A percentile compares a stretch with the other conserved stretches of the same genome.
phyloP scores from a whole-genome alignment of 2,113 vertebrate genomes.

The Chroicocephalus ridibundus region DNA sequence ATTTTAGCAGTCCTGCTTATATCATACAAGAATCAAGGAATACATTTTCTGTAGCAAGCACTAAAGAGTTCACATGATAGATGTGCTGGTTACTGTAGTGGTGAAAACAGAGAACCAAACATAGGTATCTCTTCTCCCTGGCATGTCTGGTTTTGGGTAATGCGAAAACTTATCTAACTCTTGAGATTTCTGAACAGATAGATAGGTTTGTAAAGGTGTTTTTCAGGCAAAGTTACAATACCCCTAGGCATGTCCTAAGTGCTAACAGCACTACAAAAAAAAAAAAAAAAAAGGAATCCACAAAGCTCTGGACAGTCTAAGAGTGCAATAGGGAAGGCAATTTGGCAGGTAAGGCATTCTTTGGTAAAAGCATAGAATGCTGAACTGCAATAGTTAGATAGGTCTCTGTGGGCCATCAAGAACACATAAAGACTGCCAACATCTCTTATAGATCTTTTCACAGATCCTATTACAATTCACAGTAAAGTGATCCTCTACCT shows the following conservation, averaged over 20 bases:
- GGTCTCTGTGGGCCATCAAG: conserved; percentile 27
- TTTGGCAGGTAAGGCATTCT: conserved; percentile 11
- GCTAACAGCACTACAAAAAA: not conserved
- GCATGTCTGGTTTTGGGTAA: not conserved
- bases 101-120: not conserved
- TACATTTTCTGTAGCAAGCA: not conserved
- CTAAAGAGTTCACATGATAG: not conserved
- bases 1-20: not conserved
- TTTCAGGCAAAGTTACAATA: not conserved
- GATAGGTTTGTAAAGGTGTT: not conserved
- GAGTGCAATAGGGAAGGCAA: not conserved
- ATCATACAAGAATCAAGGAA: not conserved
- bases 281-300: not conserved
- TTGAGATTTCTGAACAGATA: not conserved
- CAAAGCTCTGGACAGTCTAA: not conserved
- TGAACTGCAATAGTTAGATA: conserved; percentile 16
- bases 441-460: conserved; percentile 46
- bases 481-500: conserved; percentile 47
- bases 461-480: conserved; percentile 46
- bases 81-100: too few relatives aligned
- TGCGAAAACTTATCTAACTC: not conserved
- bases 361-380: not conserved
- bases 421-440: conserved; percentile 51
- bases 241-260: not conserved
- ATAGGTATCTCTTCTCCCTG: not conserved